Base-by-base conservation (phyloP, 2,113 vertebrate genomes). In the Urocolius indicus region DNA sequence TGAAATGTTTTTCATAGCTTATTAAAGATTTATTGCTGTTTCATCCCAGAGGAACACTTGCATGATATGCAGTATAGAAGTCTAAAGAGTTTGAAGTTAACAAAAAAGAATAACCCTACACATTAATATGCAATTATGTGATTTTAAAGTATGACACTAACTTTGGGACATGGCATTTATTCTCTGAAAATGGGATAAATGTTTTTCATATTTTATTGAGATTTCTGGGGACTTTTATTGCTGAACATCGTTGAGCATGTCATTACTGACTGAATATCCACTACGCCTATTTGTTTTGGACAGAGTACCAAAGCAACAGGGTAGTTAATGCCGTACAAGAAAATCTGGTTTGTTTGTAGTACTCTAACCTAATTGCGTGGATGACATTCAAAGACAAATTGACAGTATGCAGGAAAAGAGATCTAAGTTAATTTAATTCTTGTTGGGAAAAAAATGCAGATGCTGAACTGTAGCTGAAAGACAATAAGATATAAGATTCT, bases 11-110 rank as follows among this genome's bases (percentile, higher is more conserved):
- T 59, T 96, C 82, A 18, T 76, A 83, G 78, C 86, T 94, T 96
- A 97, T 97, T 96, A 96, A 97, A 95, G 71, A 96, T 96, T 96
- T 97, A 97, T 97, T 97, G 52, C 34, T 87, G 68, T 92, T 96
- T 96, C 58, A 83, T 76, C 83, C 96, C 85, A 92, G 61, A 96
- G 85, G 90, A 94, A 58, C 81, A 16, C 62, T 97, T 96, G 67
- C 24, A 85, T 87, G 75, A 65, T 52, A 75, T 58, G 49, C 38
- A 79, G 96, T 96, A 95, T 62, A 91, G 95, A 96, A 95, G 67
- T 84, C 43, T 80, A 67, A 94, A 89, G 32, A 94, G 16, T 62
- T 54, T 10, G 34, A 84, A 95, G 45, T 51, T 51, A 93, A 87
- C 71, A 55, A 65, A 58, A 75, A 96, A 82, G 27, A 67, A 84